Evolutionary conservation across 2,888 invertebrate genomes (phyloP).

Genomic region (Leistus spinibarbis): DNA sequence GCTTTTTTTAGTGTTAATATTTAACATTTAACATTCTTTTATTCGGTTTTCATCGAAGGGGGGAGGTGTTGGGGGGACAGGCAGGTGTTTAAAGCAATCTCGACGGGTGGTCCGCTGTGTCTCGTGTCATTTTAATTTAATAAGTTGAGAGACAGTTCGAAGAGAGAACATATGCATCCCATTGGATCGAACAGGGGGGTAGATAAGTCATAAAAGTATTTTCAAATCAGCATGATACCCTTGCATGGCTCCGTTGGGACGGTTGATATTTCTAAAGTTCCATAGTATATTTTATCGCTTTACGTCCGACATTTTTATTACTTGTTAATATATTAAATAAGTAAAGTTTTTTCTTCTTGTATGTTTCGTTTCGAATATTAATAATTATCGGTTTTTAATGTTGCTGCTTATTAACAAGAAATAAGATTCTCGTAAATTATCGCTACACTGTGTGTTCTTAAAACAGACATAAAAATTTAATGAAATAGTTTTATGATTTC

Average conservation of each 20-base stretch:
- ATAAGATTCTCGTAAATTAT: neutral
- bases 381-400: no score
- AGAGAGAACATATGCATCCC: neutral
- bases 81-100: constrained; percentile 1
- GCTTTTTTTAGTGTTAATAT: constrained; percentile 33
- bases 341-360: no score
- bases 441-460: neutral
- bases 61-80: neutral
- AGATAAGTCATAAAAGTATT: neutral
- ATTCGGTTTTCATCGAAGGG: neutral
- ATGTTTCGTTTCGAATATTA: no score
- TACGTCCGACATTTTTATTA: neutral
- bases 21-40: constrained; percentile 4
- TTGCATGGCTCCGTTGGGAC: no score
- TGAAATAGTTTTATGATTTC: neutral
- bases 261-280: no score
- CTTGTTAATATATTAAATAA: neutral
- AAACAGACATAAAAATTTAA: neutral
- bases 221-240: neutral
- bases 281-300: neutral
- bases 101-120: neutral
- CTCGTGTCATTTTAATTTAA: constrained; percentile 8
- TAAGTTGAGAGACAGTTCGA: neutral
- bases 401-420: neutral
- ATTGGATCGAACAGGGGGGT: neutral